Percentiles rank a stretch among this genome's conserved stretches.
Conservation (phyloP, 2,113 vertebrate species). For the Meles meles region DNA sequence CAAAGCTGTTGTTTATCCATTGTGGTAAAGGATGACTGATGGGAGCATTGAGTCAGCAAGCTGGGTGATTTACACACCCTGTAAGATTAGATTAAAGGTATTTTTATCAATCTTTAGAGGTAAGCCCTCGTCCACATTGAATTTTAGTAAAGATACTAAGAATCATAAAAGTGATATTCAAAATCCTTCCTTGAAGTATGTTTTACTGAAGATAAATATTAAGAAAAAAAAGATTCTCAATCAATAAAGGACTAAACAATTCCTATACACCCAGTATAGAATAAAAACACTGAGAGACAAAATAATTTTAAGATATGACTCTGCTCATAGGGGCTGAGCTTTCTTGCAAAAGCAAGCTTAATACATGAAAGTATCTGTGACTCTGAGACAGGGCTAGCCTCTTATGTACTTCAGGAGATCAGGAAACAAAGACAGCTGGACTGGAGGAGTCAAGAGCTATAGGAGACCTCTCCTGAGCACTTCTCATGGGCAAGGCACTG, state of each 20-base stretch:
- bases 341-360: neutral
- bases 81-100: constrained; percentile 65
- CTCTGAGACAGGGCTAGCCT: neutral
- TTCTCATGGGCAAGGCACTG: neutral
- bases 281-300: constrained; percentile 6
- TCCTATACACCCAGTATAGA: neutral
- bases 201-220: neutral
- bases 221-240: neutral
- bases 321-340: neutral
- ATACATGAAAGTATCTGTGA: neutral
- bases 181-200: neutral
- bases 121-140: constrained; percentile 40
- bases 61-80: constrained; percentile 76
- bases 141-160: constrained; percentile 48
- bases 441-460: neutral
- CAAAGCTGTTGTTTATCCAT: constrained; percentile 75
- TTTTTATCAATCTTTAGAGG: constrained; percentile 44
- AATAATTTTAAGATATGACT: constrained; percentile 9
- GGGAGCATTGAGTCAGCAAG: constrained; percentile 70
- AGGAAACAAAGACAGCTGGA: neutral
- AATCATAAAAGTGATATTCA: neutral
- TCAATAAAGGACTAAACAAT: neutral
- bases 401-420: neutral
- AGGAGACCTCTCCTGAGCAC: neutral
- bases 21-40: constrained; percentile 75